Evolutionary conservation across 2,113 vertebrate genomes (phyloP).

Genomic region (Marcusenius ussheri): DNA sequence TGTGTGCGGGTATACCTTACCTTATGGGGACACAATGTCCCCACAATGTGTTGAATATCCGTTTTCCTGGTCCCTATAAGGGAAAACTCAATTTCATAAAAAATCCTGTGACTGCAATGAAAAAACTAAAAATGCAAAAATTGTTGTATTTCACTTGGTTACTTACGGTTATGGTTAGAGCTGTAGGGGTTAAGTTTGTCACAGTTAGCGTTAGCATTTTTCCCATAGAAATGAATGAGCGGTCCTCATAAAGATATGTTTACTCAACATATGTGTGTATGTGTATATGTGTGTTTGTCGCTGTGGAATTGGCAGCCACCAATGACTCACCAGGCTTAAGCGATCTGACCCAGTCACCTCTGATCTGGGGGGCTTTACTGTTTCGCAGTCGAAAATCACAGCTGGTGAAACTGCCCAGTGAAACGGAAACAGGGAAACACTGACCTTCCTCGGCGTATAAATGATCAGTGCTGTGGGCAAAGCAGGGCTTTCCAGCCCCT

Average conservation of each 20-base stretch:
- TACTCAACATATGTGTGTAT: background rate
- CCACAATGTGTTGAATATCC: too few species aligned
- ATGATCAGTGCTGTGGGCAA: background rate
- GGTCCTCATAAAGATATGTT: too few species aligned
- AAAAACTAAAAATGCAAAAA: background rate
- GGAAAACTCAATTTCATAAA: background rate
- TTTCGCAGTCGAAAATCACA: background rate
- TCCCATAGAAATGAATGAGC: background rate
- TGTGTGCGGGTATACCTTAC: background rate
- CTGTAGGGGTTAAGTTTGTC: background rate
- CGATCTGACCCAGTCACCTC: background rate
- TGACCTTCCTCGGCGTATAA: background rate
- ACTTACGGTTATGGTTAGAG: background rate
- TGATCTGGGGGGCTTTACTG: background rate
- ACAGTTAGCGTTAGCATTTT: background rate
- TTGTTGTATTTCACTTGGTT: background rate
- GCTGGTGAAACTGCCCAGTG: background rate
- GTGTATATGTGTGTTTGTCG: background rate
- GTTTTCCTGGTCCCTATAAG: too few species aligned
- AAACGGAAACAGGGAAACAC: background rate
- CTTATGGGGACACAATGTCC: background rate
- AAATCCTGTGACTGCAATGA: too few species aligned
- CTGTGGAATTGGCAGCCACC: background rate
- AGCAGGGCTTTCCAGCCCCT: background rate
- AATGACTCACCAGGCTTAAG: background rate